These are phyloP conservation scores for Bursaphelenchus okinawaensis DNA, from an alignment of 2,888 invertebrate genomes.

Conservation along the genomic window DNA sequence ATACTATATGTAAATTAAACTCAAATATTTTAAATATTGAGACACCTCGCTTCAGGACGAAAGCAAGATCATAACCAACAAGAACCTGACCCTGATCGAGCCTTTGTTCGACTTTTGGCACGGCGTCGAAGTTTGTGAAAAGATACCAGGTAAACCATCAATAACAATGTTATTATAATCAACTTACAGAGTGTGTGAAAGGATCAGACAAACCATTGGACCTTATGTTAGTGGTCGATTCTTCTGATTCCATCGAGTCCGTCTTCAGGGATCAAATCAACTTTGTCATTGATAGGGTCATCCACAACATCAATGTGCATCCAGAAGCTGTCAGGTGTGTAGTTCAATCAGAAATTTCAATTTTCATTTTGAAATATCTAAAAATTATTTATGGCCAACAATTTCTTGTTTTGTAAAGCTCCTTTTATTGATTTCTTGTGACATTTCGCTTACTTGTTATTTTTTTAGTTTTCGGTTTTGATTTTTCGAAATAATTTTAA, in stretches of 20 bases:
- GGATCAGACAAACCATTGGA: slow-evolving; percentile 55
- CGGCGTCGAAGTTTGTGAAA: slow-evolving; percentile 54
- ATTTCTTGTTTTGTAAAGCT: too few relatives aligned
- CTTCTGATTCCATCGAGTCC: slow-evolving; percentile 50
- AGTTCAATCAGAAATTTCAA: too few relatives aligned
- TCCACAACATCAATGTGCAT: slow-evolving; percentile 53
- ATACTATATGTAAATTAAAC: too few relatives aligned
- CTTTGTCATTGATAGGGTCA: slow-evolving; percentile 44
- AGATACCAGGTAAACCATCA: slow-evolving; percentile 37
- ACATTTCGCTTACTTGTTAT: too few relatives aligned
- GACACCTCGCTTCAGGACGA: slow-evolving; percentile 31
- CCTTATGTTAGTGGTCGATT: slow-evolving; percentile 49
- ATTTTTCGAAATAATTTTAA: not conserved
- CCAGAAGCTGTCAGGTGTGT: slow-evolving; percentile 49
- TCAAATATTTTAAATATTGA: too few relatives aligned
- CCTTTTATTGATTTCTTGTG: too few relatives aligned
- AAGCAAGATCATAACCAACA: slow-evolving; percentile 50
- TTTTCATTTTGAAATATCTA: too few relatives aligned
- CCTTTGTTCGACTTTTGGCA: slow-evolving; percentile 45
- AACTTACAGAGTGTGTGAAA: slow-evolving; percentile 43
- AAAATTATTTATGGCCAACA: too few relatives aligned
- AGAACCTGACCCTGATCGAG: slow-evolving; percentile 47
- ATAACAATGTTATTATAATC: not conserved
- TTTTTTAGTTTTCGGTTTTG: too few relatives aligned
- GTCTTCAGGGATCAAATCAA: slow-evolving; percentile 49